These are phyloP conservation scores for Uloborus plumipes DNA, from an alignment of 2,888 invertebrate species.

Conservation along the genomic window DNA sequence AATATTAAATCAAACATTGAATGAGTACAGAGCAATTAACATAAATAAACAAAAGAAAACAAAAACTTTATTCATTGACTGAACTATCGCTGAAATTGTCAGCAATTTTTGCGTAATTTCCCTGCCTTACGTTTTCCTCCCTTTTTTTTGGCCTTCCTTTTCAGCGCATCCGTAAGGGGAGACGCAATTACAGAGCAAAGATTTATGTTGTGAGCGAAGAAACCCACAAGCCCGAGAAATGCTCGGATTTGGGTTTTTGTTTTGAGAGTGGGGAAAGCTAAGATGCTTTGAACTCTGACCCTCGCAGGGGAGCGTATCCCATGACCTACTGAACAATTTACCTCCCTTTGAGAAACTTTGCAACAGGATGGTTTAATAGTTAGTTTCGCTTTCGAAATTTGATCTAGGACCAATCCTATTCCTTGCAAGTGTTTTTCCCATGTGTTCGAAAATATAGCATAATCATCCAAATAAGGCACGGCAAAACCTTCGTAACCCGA, in stretches of 20 bases:
- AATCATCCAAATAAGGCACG: not conserved
- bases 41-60: too few relatives aligned
- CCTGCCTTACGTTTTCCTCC: too few relatives aligned
- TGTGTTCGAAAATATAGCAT: slow-evolving; percentile 1
- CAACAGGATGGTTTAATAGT: slow-evolving; percentile 22
- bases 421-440: not conserved
- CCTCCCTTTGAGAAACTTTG: slow-evolving; percentile 16
- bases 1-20: too few relatives aligned
- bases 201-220: not conserved
- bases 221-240: slow-evolving; percentile 19
- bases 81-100: too few relatives aligned
- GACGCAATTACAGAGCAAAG: slow-evolving; percentile 2
- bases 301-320: not conserved
- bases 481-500: not conserved
- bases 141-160: slow-evolving; percentile 1
- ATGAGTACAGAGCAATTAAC: too few relatives aligned
- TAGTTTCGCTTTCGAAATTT: not conserved
- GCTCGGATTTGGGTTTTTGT: slow-evolving; percentile 13
- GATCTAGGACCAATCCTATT: not conserved
- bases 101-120: too few relatives aligned
- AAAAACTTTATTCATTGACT: too few relatives aligned
- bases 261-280: not conserved
- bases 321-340: slow-evolving; percentile 12
- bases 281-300: not conserved
- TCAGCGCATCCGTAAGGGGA: slow-evolving; percentile 1